These are phyloP conservation scores for Xenopus tropicalis DNA, from an alignment of 2,113 vertebrate genomes.

Conservation along the genomic window UCB_Xtro_10.0 CM004443.2:178036501-178037000, in stretches of 20 bases:
- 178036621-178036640: constrained; percentile 59
- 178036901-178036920: constrained; percentile 54
- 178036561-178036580: constrained; percentile 55
- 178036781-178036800: constrained; percentile 90
- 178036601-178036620: constrained; percentile 52
- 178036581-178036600: constrained; percentile 43
- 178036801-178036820: constrained; percentile 85
- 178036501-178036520: constrained; percentile 39
- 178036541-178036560: constrained; percentile 41
- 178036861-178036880: constrained; percentile 44
- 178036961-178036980: no score
- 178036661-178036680: constrained; percentile 60
- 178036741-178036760: constrained; percentile 65
- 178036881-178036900: constrained; percentile 63
- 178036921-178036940: constrained; percentile 36
- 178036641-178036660: constrained; percentile 54
- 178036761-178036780: constrained; percentile 79
- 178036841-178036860: constrained; percentile 59
- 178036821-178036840: constrained; percentile 60
- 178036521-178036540: constrained; percentile 14
- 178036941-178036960: no score
- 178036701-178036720: constrained; percentile 61
- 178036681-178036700: constrained; percentile 66
- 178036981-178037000: no score
- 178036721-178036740: constrained; percentile 61